A percentile compares a stretch with the other conserved stretches of the same genome.
Evolutionary conservation across 2,113 vertebrate species (phyloP).

Genomic region (Numida meleagris): DNA sequence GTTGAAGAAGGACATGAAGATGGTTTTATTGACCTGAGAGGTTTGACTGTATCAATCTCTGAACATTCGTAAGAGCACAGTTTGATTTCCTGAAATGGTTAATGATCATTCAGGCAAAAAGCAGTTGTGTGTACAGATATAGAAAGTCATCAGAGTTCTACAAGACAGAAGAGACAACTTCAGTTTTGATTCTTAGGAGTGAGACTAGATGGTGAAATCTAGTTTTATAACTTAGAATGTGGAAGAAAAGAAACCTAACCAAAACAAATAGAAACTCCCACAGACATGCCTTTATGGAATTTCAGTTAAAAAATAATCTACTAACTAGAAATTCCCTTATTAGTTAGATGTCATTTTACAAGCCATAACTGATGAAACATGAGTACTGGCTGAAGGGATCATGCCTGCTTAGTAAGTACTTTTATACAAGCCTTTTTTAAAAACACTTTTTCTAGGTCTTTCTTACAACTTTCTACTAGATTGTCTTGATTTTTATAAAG

Average conservation of each 20-base stretch:
- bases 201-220: background rate
- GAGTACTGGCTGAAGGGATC: background rate
- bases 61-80: background rate
- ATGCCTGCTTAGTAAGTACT: background rate
- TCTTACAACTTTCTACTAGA: background rate
- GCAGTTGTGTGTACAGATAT: background rate
- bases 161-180: background rate
- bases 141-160: background rate
- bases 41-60: conserved; percentile 54
- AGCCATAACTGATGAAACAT: background rate
- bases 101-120: background rate
- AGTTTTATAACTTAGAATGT: background rate
- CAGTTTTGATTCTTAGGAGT: background rate
- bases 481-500: background rate
- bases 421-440: background rate
- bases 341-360: background rate
- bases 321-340: background rate
- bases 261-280: too few relatives aligned
- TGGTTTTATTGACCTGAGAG: background rate
- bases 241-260: background rate
- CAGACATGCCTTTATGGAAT: background rate
- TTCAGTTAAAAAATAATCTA: background rate
- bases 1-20: background rate
- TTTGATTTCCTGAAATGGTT: conserved; percentile 49
- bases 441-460: background rate